Percentiles rank a stretch among this genome's conserved stretches.
phyloP scores from a whole-genome alignment of 2,888 invertebrate genomes.

The Hermodice carunculata region DNA sequence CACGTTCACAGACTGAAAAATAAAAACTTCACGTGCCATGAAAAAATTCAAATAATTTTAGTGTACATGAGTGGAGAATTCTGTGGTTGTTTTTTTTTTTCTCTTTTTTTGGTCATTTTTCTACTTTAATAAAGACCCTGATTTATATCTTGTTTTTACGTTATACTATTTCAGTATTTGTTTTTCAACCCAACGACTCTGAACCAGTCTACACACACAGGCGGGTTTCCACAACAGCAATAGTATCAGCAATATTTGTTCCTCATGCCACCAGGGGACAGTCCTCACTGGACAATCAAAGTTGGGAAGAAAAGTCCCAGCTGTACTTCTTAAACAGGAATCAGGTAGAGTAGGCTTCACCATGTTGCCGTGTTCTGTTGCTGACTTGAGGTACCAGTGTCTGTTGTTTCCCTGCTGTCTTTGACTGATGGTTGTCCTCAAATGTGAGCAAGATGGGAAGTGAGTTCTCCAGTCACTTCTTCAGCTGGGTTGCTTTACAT shows the following conservation, averaged over 20 bases:
- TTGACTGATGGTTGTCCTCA: too few relatives aligned
- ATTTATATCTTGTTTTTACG: background rate
- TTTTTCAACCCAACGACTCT: background rate
- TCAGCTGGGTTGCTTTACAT: too few relatives aligned
- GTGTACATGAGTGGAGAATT: background rate
- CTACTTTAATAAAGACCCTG: too few relatives aligned
- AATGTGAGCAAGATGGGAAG: too few relatives aligned
- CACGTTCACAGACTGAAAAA: too few relatives aligned
- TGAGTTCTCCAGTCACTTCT: too few relatives aligned
- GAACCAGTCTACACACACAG: background rate
- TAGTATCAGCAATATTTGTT: background rate
- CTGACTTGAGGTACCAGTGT: too few relatives aligned
- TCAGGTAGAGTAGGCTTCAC: constrained; percentile 20
- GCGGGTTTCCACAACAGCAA: background rate
- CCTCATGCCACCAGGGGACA: background rate
- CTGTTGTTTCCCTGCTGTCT: too few relatives aligned
- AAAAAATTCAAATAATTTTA: background rate
- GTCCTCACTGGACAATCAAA: background rate
- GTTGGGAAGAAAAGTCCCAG: constrained; percentile 54
- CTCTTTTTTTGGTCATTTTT: too few relatives aligned
- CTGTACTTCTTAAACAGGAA: constrained; percentile 55
- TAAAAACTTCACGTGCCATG: too few relatives aligned
- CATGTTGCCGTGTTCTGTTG: too few relatives aligned
- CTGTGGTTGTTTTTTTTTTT: background rate
- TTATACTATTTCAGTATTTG: background rate